Percentiles rank a stretch among this genome's conserved stretches.
Evolutionary conservation across 2,797 vertebrate species (phyloP).

Genomic region (Micromesistius poutassou): DNA sequence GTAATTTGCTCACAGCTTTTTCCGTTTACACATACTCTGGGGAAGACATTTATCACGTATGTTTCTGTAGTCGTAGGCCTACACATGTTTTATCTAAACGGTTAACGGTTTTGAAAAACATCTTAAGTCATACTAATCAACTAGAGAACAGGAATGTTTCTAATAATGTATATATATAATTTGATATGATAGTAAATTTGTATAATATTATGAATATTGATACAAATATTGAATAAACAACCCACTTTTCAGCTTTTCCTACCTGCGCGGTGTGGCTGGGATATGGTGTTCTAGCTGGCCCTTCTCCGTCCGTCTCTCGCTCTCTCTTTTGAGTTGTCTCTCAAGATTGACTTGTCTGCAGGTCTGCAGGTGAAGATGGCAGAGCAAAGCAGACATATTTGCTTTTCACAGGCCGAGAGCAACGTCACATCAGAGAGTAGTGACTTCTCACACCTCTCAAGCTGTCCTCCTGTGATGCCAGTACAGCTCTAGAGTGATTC

Average conservation of each 20-base stretch:
- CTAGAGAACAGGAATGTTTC: neutral
- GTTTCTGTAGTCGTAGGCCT: neutral
- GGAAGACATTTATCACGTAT: neutral
- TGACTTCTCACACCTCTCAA: slow-evolving; percentile 6
- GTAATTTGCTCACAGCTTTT: neutral
- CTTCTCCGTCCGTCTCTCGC: neutral
- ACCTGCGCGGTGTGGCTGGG: neutral
- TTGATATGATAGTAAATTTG: neutral
- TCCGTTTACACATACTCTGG: neutral
- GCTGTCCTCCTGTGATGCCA: neutral
- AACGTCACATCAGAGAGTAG: slow-evolving; percentile 6
- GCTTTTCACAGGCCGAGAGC: slow-evolving; percentile 36
- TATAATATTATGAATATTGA: neutral
- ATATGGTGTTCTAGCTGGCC: neutral
- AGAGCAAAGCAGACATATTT: slow-evolving; percentile 35
- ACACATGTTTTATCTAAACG: neutral
- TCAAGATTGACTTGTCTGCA: slow-evolving; percentile 30
- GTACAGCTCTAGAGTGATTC: neutral
- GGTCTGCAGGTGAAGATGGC: slow-evolving; percentile 2
- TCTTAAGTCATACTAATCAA: neutral
- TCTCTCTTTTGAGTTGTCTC: neutral
- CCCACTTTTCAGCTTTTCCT: neutral
- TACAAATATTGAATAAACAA: neutral
- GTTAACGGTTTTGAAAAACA: neutral
- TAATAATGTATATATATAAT: neutral